phyloP scores from a whole-genome alignment of 1,140 invertebrate genomes.

The Drosophila trapezifrons region DNA sequence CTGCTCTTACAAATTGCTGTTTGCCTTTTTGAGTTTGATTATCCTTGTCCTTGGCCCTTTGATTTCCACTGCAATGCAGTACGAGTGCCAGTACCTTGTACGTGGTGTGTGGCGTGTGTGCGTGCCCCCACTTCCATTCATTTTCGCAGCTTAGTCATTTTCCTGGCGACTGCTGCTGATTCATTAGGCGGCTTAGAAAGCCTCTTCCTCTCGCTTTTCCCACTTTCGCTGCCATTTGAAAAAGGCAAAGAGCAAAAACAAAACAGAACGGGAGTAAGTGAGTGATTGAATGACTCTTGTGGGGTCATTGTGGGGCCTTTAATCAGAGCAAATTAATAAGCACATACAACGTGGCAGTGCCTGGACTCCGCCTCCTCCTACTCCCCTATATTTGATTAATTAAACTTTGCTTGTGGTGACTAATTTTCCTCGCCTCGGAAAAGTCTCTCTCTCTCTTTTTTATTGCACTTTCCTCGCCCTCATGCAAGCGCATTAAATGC shows the following conservation, averaged over 20 bases:
- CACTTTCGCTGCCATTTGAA: background rate
- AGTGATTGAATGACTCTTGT: constrained; percentile 39
- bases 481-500: constrained; percentile 67
- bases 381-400: constrained; percentile 34
- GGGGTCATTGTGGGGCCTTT: constrained; percentile 36
- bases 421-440: constrained; percentile 41
- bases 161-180: constrained; percentile 13
- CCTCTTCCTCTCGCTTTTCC: background rate
- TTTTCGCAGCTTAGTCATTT: constrained; percentile 35
- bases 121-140: background rate
- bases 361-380: background rate
- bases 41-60: constrained; percentile 47
- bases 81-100: too few relatives aligned
- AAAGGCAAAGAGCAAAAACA: background rate
- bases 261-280: constrained; percentile 2
- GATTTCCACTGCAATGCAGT: constrained; percentile 40
- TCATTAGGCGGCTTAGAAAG: constrained; percentile 43
- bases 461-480: constrained; percentile 23
- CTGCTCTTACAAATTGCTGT: background rate
- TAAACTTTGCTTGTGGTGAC: constrained; percentile 42
- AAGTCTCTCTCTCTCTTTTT: constrained; percentile 19
- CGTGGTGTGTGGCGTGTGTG: background rate
- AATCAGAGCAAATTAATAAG: constrained; percentile 53
- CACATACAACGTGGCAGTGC: constrained; percentile 10
- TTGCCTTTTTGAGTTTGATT: constrained; percentile 12